Conservation (phyloP, 2,888 invertebrate genomes). For the Epsilonema sp. region DNA sequence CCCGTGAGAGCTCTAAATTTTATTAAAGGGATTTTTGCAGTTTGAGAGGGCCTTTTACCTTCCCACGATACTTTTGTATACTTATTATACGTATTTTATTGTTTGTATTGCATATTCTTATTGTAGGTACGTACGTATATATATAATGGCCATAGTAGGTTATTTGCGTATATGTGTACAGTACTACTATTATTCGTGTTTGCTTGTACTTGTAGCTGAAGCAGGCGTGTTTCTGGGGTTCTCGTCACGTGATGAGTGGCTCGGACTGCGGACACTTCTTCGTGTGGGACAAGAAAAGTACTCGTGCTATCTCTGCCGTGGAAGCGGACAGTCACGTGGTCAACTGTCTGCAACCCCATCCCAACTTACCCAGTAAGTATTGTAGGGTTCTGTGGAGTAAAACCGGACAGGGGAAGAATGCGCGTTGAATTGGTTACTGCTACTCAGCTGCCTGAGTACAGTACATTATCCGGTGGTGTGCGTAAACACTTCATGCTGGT, state of each 20-base stretch:
- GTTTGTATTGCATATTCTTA: neutral
- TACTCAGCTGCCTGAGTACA: too few relatives aligned
- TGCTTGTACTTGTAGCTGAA: slow-evolving; percentile 43
- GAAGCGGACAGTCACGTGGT: slow-evolving; percentile 59
- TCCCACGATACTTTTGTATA: too few relatives aligned
- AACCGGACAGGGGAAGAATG: too few relatives aligned
- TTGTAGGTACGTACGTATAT: too few relatives aligned
- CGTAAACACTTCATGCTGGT: too few relatives aligned
- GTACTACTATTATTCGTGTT: too few relatives aligned
- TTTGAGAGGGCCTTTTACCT: too few relatives aligned
- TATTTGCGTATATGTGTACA: neutral
- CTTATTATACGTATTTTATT: neutral
- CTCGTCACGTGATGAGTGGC: slow-evolving; percentile 59
- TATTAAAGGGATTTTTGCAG: too few relatives aligned
- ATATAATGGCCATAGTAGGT: neutral
- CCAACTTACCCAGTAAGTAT: slow-evolving; percentile 37
- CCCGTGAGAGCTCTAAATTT: too few relatives aligned
- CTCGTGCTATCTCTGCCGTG: slow-evolving; percentile 47
- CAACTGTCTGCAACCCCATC: slow-evolving; percentile 65
- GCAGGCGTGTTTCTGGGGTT: slow-evolving; percentile 64
- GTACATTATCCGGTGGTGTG: too few relatives aligned
- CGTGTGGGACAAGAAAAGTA: slow-evolving; percentile 50
- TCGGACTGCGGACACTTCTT: slow-evolving; percentile 72
- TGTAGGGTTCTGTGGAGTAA: too few relatives aligned
- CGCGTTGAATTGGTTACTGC: too few relatives aligned